Evolutionary conservation across 92 coral and sea anemone species (phyloP).

Genomic region (Bergia puertoricense): DNA sequence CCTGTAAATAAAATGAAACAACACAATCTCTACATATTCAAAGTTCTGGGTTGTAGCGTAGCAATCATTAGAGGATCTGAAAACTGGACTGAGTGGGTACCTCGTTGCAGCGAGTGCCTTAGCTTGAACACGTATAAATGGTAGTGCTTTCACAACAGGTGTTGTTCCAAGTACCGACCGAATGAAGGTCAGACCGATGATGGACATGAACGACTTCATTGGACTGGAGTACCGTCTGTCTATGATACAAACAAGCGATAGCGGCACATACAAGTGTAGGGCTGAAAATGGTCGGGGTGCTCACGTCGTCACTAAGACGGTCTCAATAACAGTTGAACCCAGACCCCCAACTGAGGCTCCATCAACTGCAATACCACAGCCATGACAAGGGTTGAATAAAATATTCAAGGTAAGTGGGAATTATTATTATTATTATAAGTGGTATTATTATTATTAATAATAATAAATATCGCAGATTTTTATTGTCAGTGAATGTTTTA

Average conservation of each 20-base stretch:
- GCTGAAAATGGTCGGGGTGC: slow-evolving; percentile 10
- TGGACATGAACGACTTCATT: slow-evolving; percentile 4
- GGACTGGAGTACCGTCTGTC: slow-evolving; percentile 24
- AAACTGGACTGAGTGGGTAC: too few species aligned
- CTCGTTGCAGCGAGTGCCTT: too few species aligned
- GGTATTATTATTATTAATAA: too few species aligned
- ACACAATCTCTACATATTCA: too few species aligned
- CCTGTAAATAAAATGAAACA: too few species aligned
- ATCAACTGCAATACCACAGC: background rate
- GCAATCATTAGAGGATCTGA: too few species aligned
- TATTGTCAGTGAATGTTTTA: too few species aligned
- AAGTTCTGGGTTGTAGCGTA: too few species aligned
- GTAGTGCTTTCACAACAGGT: background rate
- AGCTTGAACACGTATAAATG: background rate
- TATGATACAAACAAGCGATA: slow-evolving; percentile 17
- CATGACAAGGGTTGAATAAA: background rate
- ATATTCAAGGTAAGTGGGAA: background rate
- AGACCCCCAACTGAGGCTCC: slow-evolving; percentile 34
- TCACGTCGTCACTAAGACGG: slow-evolving; percentile 15
- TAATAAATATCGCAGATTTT: too few species aligned
- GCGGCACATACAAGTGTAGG: slow-evolving; percentile 36
- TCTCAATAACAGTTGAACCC: background rate
- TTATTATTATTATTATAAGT: too few species aligned
- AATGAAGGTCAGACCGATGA: background rate
- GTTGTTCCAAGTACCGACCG: slow-evolving; percentile 30